Base-by-base conservation (phyloP, 2,888 invertebrate species). In the Arctia plantaginis region DNA sequence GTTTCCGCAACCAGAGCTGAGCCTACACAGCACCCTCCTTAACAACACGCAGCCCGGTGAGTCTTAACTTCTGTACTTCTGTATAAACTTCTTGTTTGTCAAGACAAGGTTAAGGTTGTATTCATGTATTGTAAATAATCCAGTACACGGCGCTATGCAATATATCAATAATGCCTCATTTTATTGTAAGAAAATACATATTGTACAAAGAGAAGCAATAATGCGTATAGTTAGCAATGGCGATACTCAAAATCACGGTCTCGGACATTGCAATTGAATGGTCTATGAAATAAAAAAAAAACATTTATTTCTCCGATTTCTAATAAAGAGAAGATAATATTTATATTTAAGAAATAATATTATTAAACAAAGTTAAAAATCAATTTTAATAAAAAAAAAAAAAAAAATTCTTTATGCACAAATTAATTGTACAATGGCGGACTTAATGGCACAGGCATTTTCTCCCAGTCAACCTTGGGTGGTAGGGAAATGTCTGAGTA, bases 1-100 rank as follows among this genome's bases (percentile, higher is more conserved):
- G 67, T 94, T 88, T 87, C 92, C 93, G 3, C 93, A 92, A 79
- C 88, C 93, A 0, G 95, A 95, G n/a, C 90, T 95, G 15, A 82
- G 84, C 2, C 85, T 94, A 20, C 93, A 94, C 86, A 89, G 85
- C 87, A 88, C 89, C 20, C 76, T 93, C 66, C 89, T 94, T 66
- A 90, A 86, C 82, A 91, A 88, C 79, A 66, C 89, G 0, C 94
- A 90, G 71, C 92, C 91, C 35, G 91, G 94, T 94, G 79, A 77
- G 81, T 69, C 1, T 64, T 47, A 41, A 4, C 39, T 69, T 72
- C 33, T 13, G 70, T 67, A 30, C 10, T 23, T 23, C 66, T 64
- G 3, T n/a, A 33, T 18, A 15, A 8, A 3, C 23, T n/a, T n/a
- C 7, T 7, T 20, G 18, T 47, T n/a, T n/a, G 1, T n/a, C 15